Base-by-base conservation (phyloP, 2,797 vertebrate species). In the Rhynchotus rufescens region DNA sequence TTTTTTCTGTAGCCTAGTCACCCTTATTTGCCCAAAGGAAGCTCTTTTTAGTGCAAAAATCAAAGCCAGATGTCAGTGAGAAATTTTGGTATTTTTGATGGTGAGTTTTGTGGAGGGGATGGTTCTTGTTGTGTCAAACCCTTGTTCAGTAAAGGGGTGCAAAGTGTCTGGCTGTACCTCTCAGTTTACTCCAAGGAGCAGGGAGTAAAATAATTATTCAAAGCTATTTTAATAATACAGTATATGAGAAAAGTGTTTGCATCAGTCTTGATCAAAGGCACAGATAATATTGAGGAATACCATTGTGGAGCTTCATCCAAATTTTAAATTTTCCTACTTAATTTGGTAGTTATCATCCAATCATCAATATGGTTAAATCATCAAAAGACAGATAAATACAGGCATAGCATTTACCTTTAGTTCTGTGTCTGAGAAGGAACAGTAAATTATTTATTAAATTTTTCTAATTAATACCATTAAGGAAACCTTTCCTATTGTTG, bases 151-250 rank as follows among this genome's bases (percentile, higher is more conserved):
- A 57, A 77, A 65, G 9, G 6, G 5, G 2, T 57, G 28, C 42
- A 52, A 65, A 73, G 59, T 0, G 0, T n/a, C 68, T 42, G 20
- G 2, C 32, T 71, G 0, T 65, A 12, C 52, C 19, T 68, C 9
- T 52, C 19, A 66, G 6, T 5, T 76, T 79, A 54, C 2, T 75
- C 22, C 3, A 49, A 23, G 47, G 12, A 49, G 22, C 65, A 57
- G 38, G 62, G 11, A 77, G 22, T 54, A 91, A 91, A 86, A 60
- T 56, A 8, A 47, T 36, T 71, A 54, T 40, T 40, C 40, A 26
- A 80, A 26, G 7, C 30, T 61, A 52, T 49, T 22, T 69, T 69
- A 75, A 30, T 15, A 22, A 12, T 9, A 78, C 17, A 61, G 8
- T 40, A 76, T 10, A 11, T 1, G 4, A 72, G 21, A 67, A 81